These are phyloP conservation scores for Ciconia nigra DNA, from an alignment of 2,797 vertebrate genomes.

Conservation along the genomic window DNA sequence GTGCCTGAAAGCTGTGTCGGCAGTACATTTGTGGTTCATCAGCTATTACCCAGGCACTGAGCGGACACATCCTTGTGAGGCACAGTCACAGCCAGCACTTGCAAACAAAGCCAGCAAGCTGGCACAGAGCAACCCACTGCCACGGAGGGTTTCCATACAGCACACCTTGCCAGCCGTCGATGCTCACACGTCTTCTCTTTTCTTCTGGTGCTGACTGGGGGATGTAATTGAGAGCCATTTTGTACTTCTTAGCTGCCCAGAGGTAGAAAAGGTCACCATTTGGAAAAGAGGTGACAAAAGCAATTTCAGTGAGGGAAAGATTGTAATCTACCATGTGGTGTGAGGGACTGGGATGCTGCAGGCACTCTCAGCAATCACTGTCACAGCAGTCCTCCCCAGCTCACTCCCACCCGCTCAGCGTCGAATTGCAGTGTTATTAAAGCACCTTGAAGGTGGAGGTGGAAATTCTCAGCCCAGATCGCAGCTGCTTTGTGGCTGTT, in stretches of 20 bases:
- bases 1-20: not conserved
- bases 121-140: not conserved
- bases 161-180: not conserved
- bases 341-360: slow-evolving; percentile 43
- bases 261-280: slow-evolving; percentile 55
- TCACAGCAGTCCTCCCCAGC: slow-evolving; percentile 33
- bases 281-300: slow-evolving; percentile 65
- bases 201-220: not conserved
- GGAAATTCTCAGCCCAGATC: not conserved
- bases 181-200: not conserved
- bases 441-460: slow-evolving; percentile 29
- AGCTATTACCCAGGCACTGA: not conserved
- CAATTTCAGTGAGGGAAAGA: slow-evolving; percentile 62
- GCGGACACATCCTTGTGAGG: not conserved
- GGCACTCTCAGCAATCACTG: slow-evolving; percentile 49
- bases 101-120: not conserved
- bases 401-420: not conserved
- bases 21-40: not conserved
- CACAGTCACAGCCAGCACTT: not conserved
- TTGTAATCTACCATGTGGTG: slow-evolving; percentile 43
- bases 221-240: slow-evolving; percentile 22
- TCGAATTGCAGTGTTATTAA: slow-evolving; percentile 20
- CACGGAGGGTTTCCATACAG: not conserved
- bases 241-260: slow-evolving; percentile 31
- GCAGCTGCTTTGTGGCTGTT: not conserved